Conservation (phyloP, 2,113 vertebrate species). For the Monopterus albus region DNA sequence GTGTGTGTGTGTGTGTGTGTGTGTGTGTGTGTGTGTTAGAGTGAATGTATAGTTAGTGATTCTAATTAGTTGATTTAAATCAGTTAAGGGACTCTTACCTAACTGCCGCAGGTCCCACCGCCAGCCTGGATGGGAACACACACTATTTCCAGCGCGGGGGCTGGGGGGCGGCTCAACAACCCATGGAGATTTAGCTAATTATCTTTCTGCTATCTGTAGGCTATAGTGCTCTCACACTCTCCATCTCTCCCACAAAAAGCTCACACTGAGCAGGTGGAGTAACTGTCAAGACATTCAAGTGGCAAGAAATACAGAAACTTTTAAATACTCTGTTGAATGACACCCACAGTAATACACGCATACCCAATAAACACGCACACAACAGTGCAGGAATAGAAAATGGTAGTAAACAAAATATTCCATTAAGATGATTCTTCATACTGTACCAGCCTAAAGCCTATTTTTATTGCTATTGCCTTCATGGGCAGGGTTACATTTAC, state of each 20-base stretch:
- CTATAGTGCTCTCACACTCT: conserved; percentile 1
- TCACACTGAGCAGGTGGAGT: conserved; percentile 22
- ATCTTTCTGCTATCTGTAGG: conserved; percentile 65
- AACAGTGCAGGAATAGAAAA: no score
- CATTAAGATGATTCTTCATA: no score
- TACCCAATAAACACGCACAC: no score
- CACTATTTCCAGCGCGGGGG: conserved; percentile 52
- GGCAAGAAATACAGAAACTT: conserved; percentile 1
- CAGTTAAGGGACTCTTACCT: conserved; percentile 61
- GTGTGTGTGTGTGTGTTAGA: not conserved
- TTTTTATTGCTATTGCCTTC: no score
- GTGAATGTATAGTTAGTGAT: conserved; percentile 37
- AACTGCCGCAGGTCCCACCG: conserved; percentile 50
- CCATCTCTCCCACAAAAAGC: not conserved
- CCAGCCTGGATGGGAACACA: conserved; percentile 57
- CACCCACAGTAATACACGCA: not conserved
- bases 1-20: no score
- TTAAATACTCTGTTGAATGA: not conserved
- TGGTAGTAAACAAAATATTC: no score
- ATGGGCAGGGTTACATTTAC: no score
- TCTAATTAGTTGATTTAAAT: conserved; percentile 71
- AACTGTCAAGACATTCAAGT: conserved; percentile 24
- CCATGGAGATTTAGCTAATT: conserved; percentile 73
- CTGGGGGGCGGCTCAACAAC: conserved; percentile 54
- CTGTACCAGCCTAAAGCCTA: no score